Evolutionary conservation across 2,113 vertebrate genomes (phyloP).

Genomic region (Puma concolor): DNA sequence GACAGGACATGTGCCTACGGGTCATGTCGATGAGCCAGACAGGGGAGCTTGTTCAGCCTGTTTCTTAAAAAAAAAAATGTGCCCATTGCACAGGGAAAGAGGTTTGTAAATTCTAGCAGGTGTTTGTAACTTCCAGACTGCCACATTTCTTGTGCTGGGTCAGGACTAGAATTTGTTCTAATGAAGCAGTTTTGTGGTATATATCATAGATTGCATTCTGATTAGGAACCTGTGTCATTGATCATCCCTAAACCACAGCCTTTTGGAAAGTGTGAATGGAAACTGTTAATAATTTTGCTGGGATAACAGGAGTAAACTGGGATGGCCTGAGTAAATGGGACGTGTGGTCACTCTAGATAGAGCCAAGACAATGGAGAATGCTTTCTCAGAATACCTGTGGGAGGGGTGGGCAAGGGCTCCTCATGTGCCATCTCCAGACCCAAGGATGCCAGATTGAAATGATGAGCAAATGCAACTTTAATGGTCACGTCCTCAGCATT

Average conservation of each 20-base stretch:
- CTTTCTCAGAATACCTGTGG: background rate
- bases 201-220: background rate
- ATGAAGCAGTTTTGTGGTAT: background rate
- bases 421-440: background rate
- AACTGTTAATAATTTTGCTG: background rate
- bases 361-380: background rate
- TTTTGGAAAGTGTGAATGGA: background rate
- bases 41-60: background rate
- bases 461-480: background rate
- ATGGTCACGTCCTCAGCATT: rapidly evolving
- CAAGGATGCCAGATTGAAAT: background rate
- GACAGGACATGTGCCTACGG: background rate
- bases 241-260: background rate
- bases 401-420: no score
- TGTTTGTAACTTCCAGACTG: background rate
- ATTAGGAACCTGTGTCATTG: background rate
- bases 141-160: background rate
- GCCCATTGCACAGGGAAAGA: background rate
- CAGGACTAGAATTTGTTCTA: conserved; percentile 5
- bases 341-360: background rate
- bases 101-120: background rate
- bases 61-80: background rate
- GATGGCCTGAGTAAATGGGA: background rate
- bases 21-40: background rate
- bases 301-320: background rate